Evolutionary conservation across 30 jellyfish, hydroid and myxozoan species (phyloP).

Genomic region (Phacellophora camtschatica): DNA sequence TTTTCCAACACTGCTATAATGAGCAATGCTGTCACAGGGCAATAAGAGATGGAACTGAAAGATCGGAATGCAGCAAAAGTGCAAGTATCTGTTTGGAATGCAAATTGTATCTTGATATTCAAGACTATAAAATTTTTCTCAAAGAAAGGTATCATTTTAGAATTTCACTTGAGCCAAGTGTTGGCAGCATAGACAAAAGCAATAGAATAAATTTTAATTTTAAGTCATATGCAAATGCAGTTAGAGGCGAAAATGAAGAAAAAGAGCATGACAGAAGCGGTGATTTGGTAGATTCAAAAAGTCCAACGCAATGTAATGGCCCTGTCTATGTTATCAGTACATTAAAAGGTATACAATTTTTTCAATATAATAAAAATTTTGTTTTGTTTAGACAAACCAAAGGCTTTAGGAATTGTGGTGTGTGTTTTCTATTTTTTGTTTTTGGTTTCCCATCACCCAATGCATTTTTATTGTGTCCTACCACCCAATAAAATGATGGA

Average conservation of each 20-base stretch:
- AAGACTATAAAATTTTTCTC: slow-evolving; percentile 56
- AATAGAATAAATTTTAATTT: not conserved
- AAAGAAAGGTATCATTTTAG: slow-evolving; percentile 59
- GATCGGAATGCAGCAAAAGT: not conserved
- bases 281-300: not conserved
- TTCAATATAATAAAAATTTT: too few relatives aligned
- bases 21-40: slow-evolving; percentile 79
- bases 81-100: slow-evolving; percentile 82
- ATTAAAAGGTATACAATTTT: slow-evolving; percentile 92
- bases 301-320: slow-evolving; percentile 44
- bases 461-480: too few relatives aligned
- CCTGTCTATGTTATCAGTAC: slow-evolving; percentile 76
- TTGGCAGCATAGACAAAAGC: not conserved
- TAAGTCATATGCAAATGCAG: slow-evolving; percentile 75
- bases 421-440: too few relatives aligned
- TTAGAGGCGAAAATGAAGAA: slow-evolving; percentile 37
- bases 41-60: slow-evolving; percentile 66
- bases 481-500: too few relatives aligned
- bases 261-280: not conserved
- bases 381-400: too few relatives aligned
- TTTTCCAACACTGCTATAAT: slow-evolving; percentile 63
- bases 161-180: slow-evolving; percentile 74
- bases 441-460: too few relatives aligned
- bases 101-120: slow-evolving; percentile 64
- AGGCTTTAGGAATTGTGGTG: too few relatives aligned